A percentile compares a stretch with the other conserved stretches of the same genome.
phyloP scores from a whole-genome alignment of 2,113 vertebrate species.

The Cinclus cinclus region DNA sequence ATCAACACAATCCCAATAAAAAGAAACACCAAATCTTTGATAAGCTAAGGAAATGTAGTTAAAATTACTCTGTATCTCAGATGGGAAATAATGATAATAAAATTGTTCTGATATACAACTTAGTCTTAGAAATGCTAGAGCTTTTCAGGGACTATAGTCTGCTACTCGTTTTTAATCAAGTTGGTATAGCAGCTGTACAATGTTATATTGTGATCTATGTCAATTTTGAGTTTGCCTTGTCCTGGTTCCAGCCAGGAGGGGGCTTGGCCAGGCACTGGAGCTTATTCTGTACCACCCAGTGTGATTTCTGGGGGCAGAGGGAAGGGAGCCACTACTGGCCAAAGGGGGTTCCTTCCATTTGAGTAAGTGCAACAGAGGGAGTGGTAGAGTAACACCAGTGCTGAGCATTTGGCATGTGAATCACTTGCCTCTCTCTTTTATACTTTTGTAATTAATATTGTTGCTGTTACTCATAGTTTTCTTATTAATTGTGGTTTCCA shows the following conservation, averaged over 20 bases:
- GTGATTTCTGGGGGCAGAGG: neutral
- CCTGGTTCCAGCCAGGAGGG: neutral
- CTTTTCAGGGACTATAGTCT: neutral
- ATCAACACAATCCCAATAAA: neutral
- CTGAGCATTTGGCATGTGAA: neutral
- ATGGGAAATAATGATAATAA: neutral
- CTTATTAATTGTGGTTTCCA: neutral
- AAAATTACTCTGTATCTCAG: neutral
- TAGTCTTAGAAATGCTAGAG: neutral
- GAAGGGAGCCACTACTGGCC: neutral
- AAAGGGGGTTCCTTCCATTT: too few relatives aligned
- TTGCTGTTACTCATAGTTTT: neutral
- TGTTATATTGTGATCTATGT: neutral
- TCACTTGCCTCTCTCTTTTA: fast-evolving
- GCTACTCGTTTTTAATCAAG: neutral
- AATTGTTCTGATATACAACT: neutral
- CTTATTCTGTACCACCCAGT: neutral
- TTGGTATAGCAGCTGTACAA: neutral
- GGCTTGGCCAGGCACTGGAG: neutral
- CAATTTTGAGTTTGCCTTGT: neutral
- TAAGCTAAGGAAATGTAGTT: neutral
- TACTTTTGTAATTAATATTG: neutral
- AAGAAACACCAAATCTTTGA: neutral
- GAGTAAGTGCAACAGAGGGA: neutral
- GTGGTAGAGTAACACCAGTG: neutral